phyloP scores from a whole-genome alignment of 1,140 invertebrate genomes.

The Calycopis cecrops region DNA sequence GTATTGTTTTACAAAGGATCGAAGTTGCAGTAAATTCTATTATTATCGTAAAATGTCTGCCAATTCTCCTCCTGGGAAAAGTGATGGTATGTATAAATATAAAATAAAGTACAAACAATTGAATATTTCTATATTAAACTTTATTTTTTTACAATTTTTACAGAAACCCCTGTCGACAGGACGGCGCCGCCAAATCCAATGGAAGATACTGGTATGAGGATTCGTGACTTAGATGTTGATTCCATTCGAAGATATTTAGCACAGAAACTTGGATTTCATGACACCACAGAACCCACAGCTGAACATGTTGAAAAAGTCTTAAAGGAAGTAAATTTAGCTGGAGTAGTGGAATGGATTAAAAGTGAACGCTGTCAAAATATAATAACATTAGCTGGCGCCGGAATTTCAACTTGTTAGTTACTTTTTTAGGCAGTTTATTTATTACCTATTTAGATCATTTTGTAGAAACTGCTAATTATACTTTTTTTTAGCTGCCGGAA shows the following conservation, averaged over 20 bases:
- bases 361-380: slow-evolving; percentile 88
- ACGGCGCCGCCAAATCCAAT: slow-evolving; percentile 36
- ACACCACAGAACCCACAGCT: slow-evolving; percentile 34
- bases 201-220: slow-evolving; percentile 43
- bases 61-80: slow-evolving; percentile 60
- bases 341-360: slow-evolving; percentile 73
- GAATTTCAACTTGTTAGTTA: slow-evolving; percentile 93
- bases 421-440: not conserved
- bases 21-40: slow-evolving; percentile 49
- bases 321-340: slow-evolving; percentile 63
- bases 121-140: not conserved
- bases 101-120: not conserved
- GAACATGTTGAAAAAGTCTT: slow-evolving; percentile 56
- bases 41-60: slow-evolving; percentile 61
- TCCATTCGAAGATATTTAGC: slow-evolving; percentile 64
- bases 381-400: slow-evolving; percentile 94
- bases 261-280: slow-evolving; percentile 65
- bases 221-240: slow-evolving; percentile 64
- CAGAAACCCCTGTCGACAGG: slow-evolving; percentile 35
- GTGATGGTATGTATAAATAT: slow-evolving; percentile 46
- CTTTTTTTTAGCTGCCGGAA: slow-evolving; percentile 88
- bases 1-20: slow-evolving; percentile 51
- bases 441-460: no score
- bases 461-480: no score
- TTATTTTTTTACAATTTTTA: not conserved